A percentile compares a stretch with the other conserved stretches of the same genome.
Evolutionary conservation across 2,113 vertebrate species (phyloP).

Genomic region (Solenodon paradoxus): DNA sequence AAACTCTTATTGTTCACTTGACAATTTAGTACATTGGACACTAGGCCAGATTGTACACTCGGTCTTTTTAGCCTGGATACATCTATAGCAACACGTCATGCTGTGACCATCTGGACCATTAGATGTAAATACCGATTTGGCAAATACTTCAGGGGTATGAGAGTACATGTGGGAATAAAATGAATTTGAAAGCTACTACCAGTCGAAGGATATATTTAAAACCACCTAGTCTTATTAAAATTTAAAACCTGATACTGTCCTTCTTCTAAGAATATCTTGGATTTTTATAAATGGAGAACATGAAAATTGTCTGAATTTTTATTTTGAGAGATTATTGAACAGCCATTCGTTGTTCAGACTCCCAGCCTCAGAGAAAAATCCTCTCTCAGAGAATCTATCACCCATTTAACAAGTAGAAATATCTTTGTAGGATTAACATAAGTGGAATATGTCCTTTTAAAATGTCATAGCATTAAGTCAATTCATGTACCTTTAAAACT

Average conservation of each 20-base stretch:
- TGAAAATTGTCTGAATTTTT: constrained; percentile 10
- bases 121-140: constrained; percentile 57
- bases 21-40: not conserved
- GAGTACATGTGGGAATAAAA: constrained; percentile 7
- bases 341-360: constrained; percentile 40
- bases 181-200: constrained; percentile 36
- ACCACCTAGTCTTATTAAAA: constrained; percentile 7
- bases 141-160: constrained; percentile 18
- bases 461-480: constrained; percentile 54
- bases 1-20: not conserved
- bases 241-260: not conserved
- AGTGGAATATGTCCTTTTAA: constrained; percentile 63
- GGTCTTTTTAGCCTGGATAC: not conserved
- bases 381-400: not conserved
- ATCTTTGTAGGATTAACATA: constrained; percentile 48
- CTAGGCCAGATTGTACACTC: not conserved
- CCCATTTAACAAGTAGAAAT: constrained; percentile 44
- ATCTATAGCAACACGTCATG: not conserved
- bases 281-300: constrained; percentile 3
- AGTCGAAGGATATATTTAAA: constrained; percentile 26
- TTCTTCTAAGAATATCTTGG: not conserved
- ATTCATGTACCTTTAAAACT: constrained; percentile 48
- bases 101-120: constrained; percentile 67
- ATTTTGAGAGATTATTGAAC: not conserved
- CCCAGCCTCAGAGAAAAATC: not conserved